Evolutionary conservation across 2,888 invertebrate genomes (phyloP), one percentile per base, ranked within the genome.

Genomic region (Phaedon cochleariae): DNA sequence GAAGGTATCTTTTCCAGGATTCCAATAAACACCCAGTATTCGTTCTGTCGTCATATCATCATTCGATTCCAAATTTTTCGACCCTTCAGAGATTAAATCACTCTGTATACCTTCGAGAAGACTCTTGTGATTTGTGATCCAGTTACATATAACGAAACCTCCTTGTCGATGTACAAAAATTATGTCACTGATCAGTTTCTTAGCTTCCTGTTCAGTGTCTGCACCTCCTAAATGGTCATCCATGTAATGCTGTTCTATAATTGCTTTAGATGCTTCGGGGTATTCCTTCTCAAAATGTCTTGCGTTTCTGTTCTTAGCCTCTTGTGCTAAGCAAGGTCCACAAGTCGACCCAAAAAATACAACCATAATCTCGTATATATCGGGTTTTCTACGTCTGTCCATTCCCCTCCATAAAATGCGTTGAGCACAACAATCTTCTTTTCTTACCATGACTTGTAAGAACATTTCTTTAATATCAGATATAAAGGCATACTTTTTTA

Each of bases 401-500:
- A 22, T 54, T 37, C n/a, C 54, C 2, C 21, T 20, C 54, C 34
- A 37, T 5, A 54, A n/a, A 2, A 54, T 10, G 17, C 34, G 1
- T 37, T 54, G 21, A 12, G 37, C 54, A 10, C 3, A 34, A 1
- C 54, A 12, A 12, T 54, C 37, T 54, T 54, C 54, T n/a, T 18
- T 4, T 34, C 54, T 9, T 5, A 34, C 54, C 12, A 2, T 29
- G 1, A 18, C 15, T 12, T 37, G 17, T 0, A 29, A 15, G 29
- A 54, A 54, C 54, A 54, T 54, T 54, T 37, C 37, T 1, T n/a
- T 10, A 5, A 37, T 37, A 7, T 54, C 54, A n/a, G 20, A 12
- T 37, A n/a, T 20, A n/a, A 21, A 54, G 6, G 54, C 54, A 51
- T 54, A 18, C 34, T 20, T 37, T 37, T 51, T 21, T 2, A 51